Base-by-base conservation (phyloP, 64 coral and sea anemone genomes). In the Montipora efflorescens region DNA sequence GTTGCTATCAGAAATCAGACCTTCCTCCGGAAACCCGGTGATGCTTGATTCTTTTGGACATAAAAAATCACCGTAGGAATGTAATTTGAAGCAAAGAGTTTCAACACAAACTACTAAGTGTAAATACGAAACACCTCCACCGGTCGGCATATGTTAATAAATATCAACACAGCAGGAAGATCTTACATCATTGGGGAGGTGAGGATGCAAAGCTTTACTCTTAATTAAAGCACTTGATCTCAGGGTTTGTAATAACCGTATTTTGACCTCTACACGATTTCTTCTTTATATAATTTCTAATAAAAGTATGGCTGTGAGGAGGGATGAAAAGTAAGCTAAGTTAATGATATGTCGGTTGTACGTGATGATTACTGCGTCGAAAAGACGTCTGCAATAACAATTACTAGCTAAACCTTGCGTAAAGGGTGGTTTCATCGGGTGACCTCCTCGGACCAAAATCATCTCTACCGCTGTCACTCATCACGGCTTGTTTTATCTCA, bases 401-500 rank as follows among this genome's bases (percentile, higher is more conserved):
- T 64, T 14, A 64, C 61, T 64, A 1, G 15, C 13, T 15, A 3
- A 15, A 10, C 52, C 10, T 55, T 55, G 52, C 10, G 52, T 10
- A 55, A 55, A 55, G 52, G 52, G 52, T 10, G 52, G 52, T 55
- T 21, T 74, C n/a, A 74, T 43, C 22, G 8, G 8, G 74, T 36
- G 72, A 46, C 44, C 74, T 47, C 13, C 25, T 25, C 23, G 43
- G 25, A 62, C 9, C 28, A 45, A 72, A 72, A 71, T 47, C 18
- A 71, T 20, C 71, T 86, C 50, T 49, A 44, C 82, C 66, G 62
- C 44, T 22, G 82, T 86, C 82, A 86, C 9, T 71, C 14, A 86
- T 3, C 64, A 11, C 82, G 71, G 66, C 82, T 86, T 86, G 44
- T 72, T 36, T 36, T 86, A 86, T 86, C 66, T 44, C 15, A 13